A percentile compares a stretch with the other conserved stretches of the same genome.
Conservation (phyloP, 2,113 vertebrate species). For the Cettia cetti region DNA sequence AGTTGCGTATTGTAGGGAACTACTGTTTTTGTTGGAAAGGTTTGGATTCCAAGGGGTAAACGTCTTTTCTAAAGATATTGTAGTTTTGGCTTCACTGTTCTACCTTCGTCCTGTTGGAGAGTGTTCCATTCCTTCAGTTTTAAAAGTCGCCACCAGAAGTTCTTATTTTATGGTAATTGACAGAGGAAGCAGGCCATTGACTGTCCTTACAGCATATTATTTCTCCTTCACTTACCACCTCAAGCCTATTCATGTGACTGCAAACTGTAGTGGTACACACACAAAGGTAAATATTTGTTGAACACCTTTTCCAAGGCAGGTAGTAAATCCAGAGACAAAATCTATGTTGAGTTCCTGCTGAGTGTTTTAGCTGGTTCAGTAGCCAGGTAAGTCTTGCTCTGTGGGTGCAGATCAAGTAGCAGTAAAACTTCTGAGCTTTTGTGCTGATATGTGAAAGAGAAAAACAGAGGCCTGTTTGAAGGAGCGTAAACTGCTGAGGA, state of each 20-base stretch:
- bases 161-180: background rate
- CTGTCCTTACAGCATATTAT: background rate
- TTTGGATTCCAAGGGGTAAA: background rate
- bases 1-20: background rate
- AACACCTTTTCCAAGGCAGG: background rate
- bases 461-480: background rate
- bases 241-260: background rate
- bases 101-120: background rate
- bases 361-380: background rate
- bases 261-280: background rate
- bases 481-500: background rate
- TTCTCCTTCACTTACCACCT: background rate
- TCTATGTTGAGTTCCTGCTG: background rate
- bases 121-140: background rate
- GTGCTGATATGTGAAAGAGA: background rate
- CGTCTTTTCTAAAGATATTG: background rate
- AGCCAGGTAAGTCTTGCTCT: background rate
- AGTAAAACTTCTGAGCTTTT: background rate
- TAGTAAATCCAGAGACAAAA: background rate
- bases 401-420: fast-evolving
- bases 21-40: background rate
- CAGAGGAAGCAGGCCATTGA: background rate
- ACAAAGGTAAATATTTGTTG: background rate
- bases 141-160: background rate
- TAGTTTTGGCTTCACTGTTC: background rate